Evolutionary conservation across 1,140 invertebrate species (phyloP).

Genomic region (Brevipalpus yothersi): DNA sequence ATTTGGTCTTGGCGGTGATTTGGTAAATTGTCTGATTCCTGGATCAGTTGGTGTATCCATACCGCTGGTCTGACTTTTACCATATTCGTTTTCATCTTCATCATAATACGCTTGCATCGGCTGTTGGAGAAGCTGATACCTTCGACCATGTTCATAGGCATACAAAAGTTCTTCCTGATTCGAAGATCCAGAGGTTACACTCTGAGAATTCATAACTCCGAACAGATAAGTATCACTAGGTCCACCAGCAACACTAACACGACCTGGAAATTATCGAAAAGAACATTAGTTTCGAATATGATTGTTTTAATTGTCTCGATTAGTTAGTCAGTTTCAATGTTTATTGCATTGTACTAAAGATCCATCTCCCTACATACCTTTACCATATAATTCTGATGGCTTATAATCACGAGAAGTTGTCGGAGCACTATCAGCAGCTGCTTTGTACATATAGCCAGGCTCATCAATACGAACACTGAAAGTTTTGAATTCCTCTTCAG

Average conservation of each 20-base stretch:
- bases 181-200: constrained; percentile 15
- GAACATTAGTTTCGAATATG: too few relatives aligned
- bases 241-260: not conserved
- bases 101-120: not conserved
- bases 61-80: constrained; percentile 5
- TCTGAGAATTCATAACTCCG: not conserved
- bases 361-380: too few relatives aligned
- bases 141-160: constrained; percentile 21
- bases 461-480: constrained; percentile 13
- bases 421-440: not conserved
- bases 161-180: constrained; percentile 21
- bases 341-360: too few relatives aligned
- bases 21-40: constrained; percentile 22
- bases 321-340: too few relatives aligned
- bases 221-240: not conserved
- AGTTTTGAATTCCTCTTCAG: constrained; percentile 12
- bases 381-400: too few relatives aligned
- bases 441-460: constrained; percentile 9
- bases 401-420: not conserved
- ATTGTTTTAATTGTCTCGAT: too few relatives aligned
- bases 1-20: constrained; percentile 22
- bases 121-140: constrained; percentile 8
- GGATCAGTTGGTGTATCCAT: constrained; percentile 19
- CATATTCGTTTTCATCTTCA: not conserved
- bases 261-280: too few relatives aligned